Percentiles rank a stretch among this genome's conserved stretches.
Conservation (phyloP, 2,888 invertebrate genomes). For the Athalia cordata region DNA sequence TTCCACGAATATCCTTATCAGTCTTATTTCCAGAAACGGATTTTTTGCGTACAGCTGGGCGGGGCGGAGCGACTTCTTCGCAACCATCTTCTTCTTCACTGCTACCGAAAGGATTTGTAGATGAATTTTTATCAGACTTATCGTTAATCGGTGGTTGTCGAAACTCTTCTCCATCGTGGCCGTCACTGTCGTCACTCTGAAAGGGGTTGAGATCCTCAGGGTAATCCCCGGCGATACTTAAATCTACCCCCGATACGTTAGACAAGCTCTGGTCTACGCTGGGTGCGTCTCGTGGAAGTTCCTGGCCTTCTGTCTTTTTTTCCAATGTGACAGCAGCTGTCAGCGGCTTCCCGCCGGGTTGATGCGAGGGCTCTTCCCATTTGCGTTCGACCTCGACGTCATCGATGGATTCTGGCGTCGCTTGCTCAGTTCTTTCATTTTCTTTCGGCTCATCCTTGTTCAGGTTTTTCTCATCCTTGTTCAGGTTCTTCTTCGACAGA, state of each 20-base stretch:
- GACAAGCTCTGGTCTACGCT: slow-evolving; percentile 48
- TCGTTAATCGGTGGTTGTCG: slow-evolving; percentile 27
- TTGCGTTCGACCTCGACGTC: slow-evolving; percentile 10
- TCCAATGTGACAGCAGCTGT: slow-evolving; percentile 31
- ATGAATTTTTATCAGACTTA: slow-evolving; percentile 48
- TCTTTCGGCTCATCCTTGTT: slow-evolving; percentile 11
- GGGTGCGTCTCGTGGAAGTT: slow-evolving; percentile 8
- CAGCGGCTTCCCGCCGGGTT: slow-evolving; percentile 1
- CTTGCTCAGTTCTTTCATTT: neutral
- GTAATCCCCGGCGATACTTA: slow-evolving; percentile 73
- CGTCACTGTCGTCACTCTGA: slow-evolving; percentile 81
- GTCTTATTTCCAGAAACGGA: slow-evolving; percentile 48
- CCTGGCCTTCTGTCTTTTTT: slow-evolving; percentile 34
- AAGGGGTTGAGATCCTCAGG: slow-evolving; percentile 91
- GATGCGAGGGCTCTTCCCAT: neutral
- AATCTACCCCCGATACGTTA: slow-evolving; percentile 52
- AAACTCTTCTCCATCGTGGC: slow-evolving; percentile 74
- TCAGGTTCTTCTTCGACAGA: neutral
- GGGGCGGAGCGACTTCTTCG: slow-evolving; percentile 65
- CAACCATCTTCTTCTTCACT: slow-evolving; percentile 77
- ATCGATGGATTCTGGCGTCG: neutral
- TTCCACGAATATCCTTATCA: slow-evolving; percentile 58
- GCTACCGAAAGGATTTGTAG: slow-evolving; percentile 83
- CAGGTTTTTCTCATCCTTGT: too few species aligned
- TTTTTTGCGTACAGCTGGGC: slow-evolving; percentile 65